A percentile compares a stretch with the other conserved stretches of the same genome.
Conservation (phyloP, 2,888 invertebrate genomes). For the Muschampia plurimacula region DNA sequence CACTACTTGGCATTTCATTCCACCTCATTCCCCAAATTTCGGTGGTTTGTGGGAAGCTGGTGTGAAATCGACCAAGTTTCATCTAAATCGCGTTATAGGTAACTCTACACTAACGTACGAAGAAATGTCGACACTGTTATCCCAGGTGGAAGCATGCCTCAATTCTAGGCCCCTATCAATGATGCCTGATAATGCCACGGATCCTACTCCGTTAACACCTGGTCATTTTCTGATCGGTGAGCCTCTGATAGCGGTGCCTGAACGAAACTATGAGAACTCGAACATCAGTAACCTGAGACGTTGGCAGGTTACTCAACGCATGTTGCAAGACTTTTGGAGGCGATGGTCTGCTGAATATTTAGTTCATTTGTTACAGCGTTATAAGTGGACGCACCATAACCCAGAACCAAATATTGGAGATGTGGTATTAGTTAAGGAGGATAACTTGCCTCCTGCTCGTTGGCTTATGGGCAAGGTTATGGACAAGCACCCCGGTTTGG, state of each 20-base stretch:
- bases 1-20: not conserved
- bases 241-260: constrained; percentile 6
- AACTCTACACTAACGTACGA: constrained; percentile 6
- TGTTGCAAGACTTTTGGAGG: not conserved
- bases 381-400: not conserved
- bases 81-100: not conserved
- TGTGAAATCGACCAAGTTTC: not conserved
- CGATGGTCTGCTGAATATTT: constrained; percentile 2
- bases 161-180: not conserved
- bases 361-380: not conserved
- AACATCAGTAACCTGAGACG: constrained; percentile 1
- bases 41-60: constrained; percentile 5
- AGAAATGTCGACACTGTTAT: constrained; percentile 2
- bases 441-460: not conserved
- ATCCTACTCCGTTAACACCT: constrained; percentile 1
- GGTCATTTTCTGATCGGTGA: not conserved
- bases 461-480: not conserved
- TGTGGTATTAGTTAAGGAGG: not conserved
- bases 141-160: not conserved
- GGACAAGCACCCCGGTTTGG: not conserved
- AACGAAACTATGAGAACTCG: not conserved
- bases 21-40: not conserved
- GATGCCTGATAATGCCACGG: not conserved
- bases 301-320: constrained; percentile 1
- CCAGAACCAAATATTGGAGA: not conserved